These are phyloP conservation scores for Eufriesea mexicana DNA, from an alignment of 1,140 invertebrate genomes.

Conservation along the genomic window DNA sequence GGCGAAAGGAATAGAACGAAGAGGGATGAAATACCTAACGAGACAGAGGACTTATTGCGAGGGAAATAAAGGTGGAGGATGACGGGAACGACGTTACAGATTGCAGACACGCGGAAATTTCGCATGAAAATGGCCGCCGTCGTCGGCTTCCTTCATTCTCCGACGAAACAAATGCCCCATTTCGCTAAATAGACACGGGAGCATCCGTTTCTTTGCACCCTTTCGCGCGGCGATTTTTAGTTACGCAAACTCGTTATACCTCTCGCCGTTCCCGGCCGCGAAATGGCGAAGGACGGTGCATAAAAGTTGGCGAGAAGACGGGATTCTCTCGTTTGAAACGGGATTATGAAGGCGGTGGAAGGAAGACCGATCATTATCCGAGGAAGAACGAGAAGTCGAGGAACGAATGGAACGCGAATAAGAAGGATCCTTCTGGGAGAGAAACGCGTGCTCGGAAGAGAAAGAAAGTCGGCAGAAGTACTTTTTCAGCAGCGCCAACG, in stretches of 20 bases:
- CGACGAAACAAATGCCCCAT: conserved; percentile 12
- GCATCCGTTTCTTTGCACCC: background rate
- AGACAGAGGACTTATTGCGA: background rate
- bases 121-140: background rate
- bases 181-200: conserved; percentile 9
- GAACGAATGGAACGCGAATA: conserved; percentile 28
- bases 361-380: conserved; percentile 53
- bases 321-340: background rate
- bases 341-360: background rate
- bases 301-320: conserved; percentile 9
- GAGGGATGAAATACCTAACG: background rate
- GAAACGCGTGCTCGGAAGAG: background rate
- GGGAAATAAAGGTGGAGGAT: background rate
- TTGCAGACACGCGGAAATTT: conserved; percentile 8
- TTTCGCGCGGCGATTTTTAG: background rate
- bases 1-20: background rate
- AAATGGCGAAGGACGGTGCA: background rate
- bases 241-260: background rate
- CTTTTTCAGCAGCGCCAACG: background rate
- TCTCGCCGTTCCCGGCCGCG: background rate
- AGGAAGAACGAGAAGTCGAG: conserved; percentile 26
- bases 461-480: background rate
- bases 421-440: conserved; percentile 1
- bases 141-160: background rate
- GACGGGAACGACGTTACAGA: conserved; percentile 22